Conservation (phyloP, 2,888 invertebrate genomes). For the Tridacna gigas region DNA sequence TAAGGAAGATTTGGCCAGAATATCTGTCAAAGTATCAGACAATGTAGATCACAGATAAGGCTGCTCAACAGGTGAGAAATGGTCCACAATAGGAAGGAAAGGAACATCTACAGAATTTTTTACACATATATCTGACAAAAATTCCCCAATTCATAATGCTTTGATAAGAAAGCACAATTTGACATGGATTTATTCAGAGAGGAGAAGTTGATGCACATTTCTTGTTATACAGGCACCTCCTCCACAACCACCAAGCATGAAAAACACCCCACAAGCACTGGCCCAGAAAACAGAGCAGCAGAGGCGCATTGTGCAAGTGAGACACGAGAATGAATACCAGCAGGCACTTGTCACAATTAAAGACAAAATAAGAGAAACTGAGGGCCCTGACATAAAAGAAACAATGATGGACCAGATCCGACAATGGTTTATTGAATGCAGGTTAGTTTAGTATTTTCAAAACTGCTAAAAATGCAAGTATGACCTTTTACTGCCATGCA, state of each 20-base stretch:
- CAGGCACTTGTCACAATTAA: slow-evolving; percentile 87
- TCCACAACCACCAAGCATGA: slow-evolving; percentile 73
- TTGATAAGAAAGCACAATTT: too few species aligned
- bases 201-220: not conserved
- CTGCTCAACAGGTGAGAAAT: too few species aligned
- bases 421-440: slow-evolving; percentile 93
- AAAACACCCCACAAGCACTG: slow-evolving; percentile 79
- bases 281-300: slow-evolving; percentile 80
- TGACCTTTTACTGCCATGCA: too few species aligned
- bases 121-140: too few species aligned
- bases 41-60: too few species aligned
- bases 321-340: slow-evolving; percentile 90
- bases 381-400: slow-evolving; percentile 92
- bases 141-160: too few species aligned
- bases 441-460: slow-evolving; percentile 85
- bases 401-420: slow-evolving; percentile 94
- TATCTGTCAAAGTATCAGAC: too few species aligned
- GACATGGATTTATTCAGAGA: not conserved
- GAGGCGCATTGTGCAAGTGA: slow-evolving; percentile 89
- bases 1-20: too few species aligned
- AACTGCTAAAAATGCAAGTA: too few species aligned
- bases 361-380: slow-evolving; percentile 89
- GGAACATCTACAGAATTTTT: too few species aligned
- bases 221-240: slow-evolving; percentile 71
- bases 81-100: too few species aligned